Conservation (phyloP, 2,797 vertebrate genomes). For the Choloepus didactylus region DNA sequence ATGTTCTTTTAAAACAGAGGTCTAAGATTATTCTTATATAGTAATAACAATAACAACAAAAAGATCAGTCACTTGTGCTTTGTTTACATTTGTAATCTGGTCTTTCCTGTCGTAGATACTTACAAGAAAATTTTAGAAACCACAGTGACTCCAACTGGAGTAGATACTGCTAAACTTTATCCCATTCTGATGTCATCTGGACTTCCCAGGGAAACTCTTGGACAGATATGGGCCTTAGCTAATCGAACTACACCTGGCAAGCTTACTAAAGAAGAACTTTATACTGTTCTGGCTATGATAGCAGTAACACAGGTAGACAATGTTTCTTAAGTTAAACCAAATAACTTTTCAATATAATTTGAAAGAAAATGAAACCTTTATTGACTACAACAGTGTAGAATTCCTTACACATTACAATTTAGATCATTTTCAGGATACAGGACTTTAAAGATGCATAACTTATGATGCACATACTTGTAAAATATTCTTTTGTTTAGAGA, state of each 20-base stretch:
- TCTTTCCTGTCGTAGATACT: constrained; percentile 90
- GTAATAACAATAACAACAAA: not conserved
- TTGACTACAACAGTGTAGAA: not conserved
- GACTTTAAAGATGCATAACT: constrained; percentile 48
- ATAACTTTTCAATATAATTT: constrained; percentile 15
- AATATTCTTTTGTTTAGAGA: constrained; percentile 66
- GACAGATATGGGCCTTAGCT: constrained; percentile 99
- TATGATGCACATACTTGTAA: not conserved
- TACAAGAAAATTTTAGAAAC: constrained; percentile 98
- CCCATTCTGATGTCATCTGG: constrained; percentile 99
- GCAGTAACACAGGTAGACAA: constrained; percentile 95
- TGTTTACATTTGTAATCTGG: constrained; percentile 65
- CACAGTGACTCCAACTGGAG: constrained; percentile 95
- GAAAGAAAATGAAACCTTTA: constrained; percentile 35
- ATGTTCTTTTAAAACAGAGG: constrained; percentile 49
- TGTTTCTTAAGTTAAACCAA: constrained; percentile 43
- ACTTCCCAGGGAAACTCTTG: constrained; percentile 97
- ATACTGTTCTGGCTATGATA: constrained; percentile 96
- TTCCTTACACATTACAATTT: constrained; percentile 46
- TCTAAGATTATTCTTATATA: constrained; percentile 55
- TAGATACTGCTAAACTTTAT: constrained; percentile 98
- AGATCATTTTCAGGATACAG: constrained; percentile 27
- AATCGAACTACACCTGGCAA: constrained; percentile 98
- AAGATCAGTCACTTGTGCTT: constrained; percentile 8
- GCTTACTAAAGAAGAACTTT: constrained; percentile 98